Percentiles rank a stretch among this genome's conserved stretches.
phyloP scores from a whole-genome alignment of 2,113 vertebrate species.

The Aleadryas rufinucha region DNA sequence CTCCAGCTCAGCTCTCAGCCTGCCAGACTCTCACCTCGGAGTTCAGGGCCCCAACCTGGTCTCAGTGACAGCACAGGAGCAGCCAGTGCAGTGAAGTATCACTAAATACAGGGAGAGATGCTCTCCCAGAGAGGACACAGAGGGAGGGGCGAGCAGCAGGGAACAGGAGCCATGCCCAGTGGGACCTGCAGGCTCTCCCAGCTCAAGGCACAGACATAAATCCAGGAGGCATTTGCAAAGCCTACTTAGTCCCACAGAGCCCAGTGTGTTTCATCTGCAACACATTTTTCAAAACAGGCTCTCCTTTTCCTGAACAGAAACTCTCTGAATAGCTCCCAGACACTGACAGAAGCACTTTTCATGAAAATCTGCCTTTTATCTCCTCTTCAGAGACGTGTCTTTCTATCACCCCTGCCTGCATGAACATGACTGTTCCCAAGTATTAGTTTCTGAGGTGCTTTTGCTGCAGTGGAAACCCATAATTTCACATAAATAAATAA shows the following conservation, averaged over 20 bases:
- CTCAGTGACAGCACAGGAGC: not conserved
- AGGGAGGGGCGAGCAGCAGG: not conserved
- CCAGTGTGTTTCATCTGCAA: not conserved
- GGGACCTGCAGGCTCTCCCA: not conserved
- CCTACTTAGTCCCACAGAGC: rapidly evolving
- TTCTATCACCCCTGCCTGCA: not conserved
- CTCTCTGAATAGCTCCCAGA: not conserved
- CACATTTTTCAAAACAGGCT: not conserved
- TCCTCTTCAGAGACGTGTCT: not conserved
- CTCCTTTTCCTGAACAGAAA: not conserved
- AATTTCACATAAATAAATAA: not conserved
- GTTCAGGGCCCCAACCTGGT: not conserved
- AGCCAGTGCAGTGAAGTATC: rapidly evolving
- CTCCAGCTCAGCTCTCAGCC: not conserved
- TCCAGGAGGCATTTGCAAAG: not conserved
- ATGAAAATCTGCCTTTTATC: not conserved
- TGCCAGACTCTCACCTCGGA: not conserved
- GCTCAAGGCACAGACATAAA: rapidly evolving
- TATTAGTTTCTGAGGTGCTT: not conserved
- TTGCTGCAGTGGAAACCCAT: not conserved
- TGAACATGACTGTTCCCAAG: not conserved
- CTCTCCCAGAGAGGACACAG: rapidly evolving
- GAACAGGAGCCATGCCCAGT: rapidly evolving
- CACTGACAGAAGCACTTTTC: not conserved
- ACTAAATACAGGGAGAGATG: rapidly evolving